phyloP scores from a whole-genome alignment of 2,113 vertebrate species.

The human (Homo sapiens) region GRCh38 chr12:125776501-125777000 shows the following conservation, averaged over 20 bases:
- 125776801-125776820: not conserved
- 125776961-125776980: not conserved
- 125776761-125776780: not conserved
- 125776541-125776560: not conserved
- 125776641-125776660: not conserved
- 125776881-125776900: not conserved
- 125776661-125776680: not conserved
- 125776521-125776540: accelerated
- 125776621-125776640: not conserved
- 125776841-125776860: not conserved
- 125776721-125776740: not conserved
- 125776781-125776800: not conserved
- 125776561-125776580: not conserved
- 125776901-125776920: not conserved
- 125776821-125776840: not conserved
- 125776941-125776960: not conserved
- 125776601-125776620: not conserved
- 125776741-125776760: not conserved
- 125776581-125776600: not conserved
- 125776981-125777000: not conserved
- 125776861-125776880: not conserved
- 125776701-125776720: not conserved
- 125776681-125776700: not conserved
- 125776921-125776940: not conserved
- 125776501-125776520: not conserved